Percentiles rank a stretch among this genome's conserved stretches.
Evolutionary conservation across 2,888 invertebrate species (phyloP).

Genomic region (Aproaerema taeniolella): DNA sequence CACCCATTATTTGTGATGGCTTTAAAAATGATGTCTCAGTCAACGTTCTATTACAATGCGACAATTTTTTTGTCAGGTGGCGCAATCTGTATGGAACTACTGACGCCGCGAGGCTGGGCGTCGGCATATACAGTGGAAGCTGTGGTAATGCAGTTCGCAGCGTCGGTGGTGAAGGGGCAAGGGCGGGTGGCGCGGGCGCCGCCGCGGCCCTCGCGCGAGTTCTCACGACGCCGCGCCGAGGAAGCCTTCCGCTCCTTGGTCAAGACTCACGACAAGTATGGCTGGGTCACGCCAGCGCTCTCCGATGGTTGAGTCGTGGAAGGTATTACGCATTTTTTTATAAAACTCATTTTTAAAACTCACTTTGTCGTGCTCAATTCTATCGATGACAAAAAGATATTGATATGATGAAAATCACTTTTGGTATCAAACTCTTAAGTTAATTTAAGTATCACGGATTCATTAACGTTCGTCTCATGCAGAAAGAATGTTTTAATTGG

Average conservation of each 20-base stretch:
- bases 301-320: constrained; percentile 84
- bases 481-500: no score
- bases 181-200: constrained; percentile 90
- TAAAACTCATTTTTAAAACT: no score
- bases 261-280: constrained; percentile 93
- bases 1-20: no score
- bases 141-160: constrained; percentile 92
- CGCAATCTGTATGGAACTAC: constrained; percentile 92
- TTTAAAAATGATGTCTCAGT: no score
- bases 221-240: constrained; percentile 88
- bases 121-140: constrained; percentile 93
- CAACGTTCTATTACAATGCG: no score
- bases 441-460: no score
- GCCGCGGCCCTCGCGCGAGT: constrained; percentile 86
- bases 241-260: constrained; percentile 92
- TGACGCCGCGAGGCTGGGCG: constrained; percentile 92
- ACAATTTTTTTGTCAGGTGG: constrained; percentile 83
- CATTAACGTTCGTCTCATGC: no score
- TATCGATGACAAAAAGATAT: no score
- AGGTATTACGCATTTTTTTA: constrained; percentile 25
- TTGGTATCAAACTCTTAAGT: no score
- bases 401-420: no score
- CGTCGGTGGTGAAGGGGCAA: constrained; percentile 92
- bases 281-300: constrained; percentile 92
- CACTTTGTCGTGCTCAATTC: no score